phyloP scores from a whole-genome alignment of 2,797 vertebrate species.

The Manis crassicaudata region DNA sequence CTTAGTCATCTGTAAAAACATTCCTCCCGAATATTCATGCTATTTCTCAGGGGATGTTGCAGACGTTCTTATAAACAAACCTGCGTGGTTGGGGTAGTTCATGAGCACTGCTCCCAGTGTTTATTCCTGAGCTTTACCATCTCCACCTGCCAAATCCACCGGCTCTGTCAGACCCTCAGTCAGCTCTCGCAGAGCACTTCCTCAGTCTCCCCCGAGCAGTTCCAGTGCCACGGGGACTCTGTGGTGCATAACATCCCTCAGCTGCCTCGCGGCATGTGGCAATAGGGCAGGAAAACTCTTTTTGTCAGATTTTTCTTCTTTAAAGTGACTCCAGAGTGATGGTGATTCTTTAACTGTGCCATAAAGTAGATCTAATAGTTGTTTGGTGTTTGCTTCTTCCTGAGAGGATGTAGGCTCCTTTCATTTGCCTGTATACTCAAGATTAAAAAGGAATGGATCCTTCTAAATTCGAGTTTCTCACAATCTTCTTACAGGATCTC shows the following conservation, averaged over 20 bases:
- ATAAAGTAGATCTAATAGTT: background rate
- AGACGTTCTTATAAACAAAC: background rate
- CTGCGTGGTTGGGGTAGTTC: background rate
- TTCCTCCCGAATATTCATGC: background rate
- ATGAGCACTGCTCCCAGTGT: fast-evolving
- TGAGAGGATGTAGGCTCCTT: background rate
- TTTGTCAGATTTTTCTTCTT: background rate
- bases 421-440: background rate
- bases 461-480: background rate
- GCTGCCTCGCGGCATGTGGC: background rate
- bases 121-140: background rate
- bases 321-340: background rate
- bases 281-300: background rate
- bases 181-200: background rate
- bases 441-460: background rate
- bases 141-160: too few relatives aligned
- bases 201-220: background rate
- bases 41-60: background rate
- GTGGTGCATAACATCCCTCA: background rate
- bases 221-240: background rate
- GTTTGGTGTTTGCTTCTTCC: background rate
- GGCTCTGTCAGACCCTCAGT: too few relatives aligned
- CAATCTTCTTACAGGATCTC: background rate
- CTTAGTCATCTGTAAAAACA: background rate
- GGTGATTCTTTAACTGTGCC: background rate